Evolutionary conservation across 2,888 invertebrate species (phyloP), one percentile per base, ranked within the genome.

Genomic region (Trissolcus japonicus): DNA sequence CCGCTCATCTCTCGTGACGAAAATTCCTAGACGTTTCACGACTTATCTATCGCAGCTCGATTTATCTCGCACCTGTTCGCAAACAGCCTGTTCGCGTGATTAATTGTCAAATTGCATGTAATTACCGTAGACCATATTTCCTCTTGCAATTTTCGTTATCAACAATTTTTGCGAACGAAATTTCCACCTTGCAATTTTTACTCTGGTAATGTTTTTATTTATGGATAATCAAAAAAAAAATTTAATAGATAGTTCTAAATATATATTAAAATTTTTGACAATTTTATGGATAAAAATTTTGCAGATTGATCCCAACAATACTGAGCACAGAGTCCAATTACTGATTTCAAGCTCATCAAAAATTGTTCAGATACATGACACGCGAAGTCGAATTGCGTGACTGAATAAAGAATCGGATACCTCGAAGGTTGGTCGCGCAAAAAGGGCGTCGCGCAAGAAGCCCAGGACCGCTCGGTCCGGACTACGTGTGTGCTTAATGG

Each of bases 401-500:
- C 62, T 54, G 74, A 51, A 62, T 61, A 67, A 67, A 66, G 67
- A 50, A 61, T 54, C 51, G 59, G 14, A 43, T 13, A 3, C 13
- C 65, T 63, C 51, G 41, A 21, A 51, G 56, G 56, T 46, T 14
- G n/a, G 21, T 41, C 29, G 17, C 29, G 7, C 35, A 35, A 35
- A 11, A 35, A 35, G 35, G 14, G 13, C 43, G 21, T 41, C 29
- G 17, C 29, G 7, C 35, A 35, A 35, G 35, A 35, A 35, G 35
- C 35, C 11, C 46, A 17, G 51, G 19, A 17, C 19, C 17, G 11
- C 9, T 6, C 7, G 6, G 9, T 17, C 48, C 14, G 14, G 48
- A 16, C 9, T 48, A n/a, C 48, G 48, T 48, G 48, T 48, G n/a
- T 48, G 13, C 87, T 88, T 87, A 88, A 88, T 86, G 86, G 83